phyloP scores from a whole-genome alignment of 2,888 invertebrate genomes.

The Cosmorhoe ocellata region DNA sequence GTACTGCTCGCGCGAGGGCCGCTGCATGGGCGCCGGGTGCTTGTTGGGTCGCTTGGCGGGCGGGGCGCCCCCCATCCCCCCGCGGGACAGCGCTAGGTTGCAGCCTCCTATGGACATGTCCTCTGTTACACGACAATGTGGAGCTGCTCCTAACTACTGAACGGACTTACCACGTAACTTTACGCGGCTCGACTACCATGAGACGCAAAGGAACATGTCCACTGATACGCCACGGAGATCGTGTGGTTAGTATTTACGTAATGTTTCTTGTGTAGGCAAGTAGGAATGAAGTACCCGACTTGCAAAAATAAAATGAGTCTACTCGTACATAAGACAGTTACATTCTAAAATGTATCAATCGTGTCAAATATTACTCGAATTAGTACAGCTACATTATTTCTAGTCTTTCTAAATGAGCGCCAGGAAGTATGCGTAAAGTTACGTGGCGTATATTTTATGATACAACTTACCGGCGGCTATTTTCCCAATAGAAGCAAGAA shows the following conservation, averaged over 20 bases:
- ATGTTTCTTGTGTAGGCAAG: too few species aligned
- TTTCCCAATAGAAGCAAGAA: conserved; percentile 15
- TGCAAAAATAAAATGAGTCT: too few species aligned
- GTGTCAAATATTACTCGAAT: too few species aligned
- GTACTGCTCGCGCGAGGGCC: conserved; percentile 87
- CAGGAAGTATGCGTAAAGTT: not conserved
- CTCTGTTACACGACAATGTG: not conserved
- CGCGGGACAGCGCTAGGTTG: conserved; percentile 40
- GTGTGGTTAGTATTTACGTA: too few species aligned
- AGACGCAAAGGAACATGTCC: too few species aligned
- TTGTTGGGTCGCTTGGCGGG: conserved; percentile 91
- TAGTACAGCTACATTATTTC: too few species aligned
- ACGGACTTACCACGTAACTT: not conserved
- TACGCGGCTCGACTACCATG: not conserved
- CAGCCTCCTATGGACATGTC: conserved; percentile 18
- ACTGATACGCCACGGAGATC: too few species aligned
- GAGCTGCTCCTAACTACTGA: not conserved
- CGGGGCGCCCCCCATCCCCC: conserved; percentile 76
- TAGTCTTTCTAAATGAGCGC: too few species aligned
- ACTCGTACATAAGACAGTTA: too few species aligned
- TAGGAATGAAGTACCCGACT: too few species aligned
- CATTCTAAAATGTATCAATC: too few species aligned
- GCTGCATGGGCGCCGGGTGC: conserved; percentile 87
- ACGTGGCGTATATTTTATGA: not conserved
- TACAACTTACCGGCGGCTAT: conserved; percentile 18